Conservation (phyloP, 2,797 vertebrate species). For the Astyanax mexicanus region DNA sequence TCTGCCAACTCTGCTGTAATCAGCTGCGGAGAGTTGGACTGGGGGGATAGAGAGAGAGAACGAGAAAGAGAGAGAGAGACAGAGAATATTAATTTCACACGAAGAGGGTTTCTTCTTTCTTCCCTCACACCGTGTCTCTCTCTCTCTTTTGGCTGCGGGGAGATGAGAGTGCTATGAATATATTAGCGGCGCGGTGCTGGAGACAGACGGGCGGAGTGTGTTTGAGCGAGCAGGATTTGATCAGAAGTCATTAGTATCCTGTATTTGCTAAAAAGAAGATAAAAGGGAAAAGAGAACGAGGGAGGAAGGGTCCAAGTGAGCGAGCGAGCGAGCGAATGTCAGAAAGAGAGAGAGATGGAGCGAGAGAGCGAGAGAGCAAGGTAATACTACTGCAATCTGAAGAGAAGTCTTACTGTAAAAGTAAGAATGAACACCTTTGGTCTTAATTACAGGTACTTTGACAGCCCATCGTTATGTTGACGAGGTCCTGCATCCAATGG, state of each 20-base stretch:
- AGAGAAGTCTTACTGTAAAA: too few species aligned
- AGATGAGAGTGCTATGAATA: slow-evolving; percentile 49
- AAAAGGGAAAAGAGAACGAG: slow-evolving; percentile 10
- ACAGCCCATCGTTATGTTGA: too few species aligned
- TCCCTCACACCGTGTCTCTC: neutral
- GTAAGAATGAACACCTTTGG: too few species aligned
- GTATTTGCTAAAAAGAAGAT: slow-evolving; percentile 30
- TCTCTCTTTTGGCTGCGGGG: slow-evolving; percentile 38
- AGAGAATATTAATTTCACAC: slow-evolving; percentile 52
- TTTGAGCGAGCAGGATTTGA: slow-evolving; percentile 16
- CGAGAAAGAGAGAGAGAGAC: neutral
- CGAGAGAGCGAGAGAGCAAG: too few species aligned
- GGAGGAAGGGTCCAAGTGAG: neutral
- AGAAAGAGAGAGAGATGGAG: neutral
- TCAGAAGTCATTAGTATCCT: slow-evolving; percentile 21
- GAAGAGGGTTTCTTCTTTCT: neutral
- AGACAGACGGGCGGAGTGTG: slow-evolving; percentile 29
- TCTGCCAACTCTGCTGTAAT: slow-evolving; percentile 39
- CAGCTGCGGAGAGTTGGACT: slow-evolving; percentile 45
- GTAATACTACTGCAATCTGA: too few species aligned
- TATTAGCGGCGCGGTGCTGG: slow-evolving; percentile 39
- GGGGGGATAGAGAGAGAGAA: slow-evolving; percentile 2
- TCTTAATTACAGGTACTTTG: too few species aligned
- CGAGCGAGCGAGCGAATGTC: neutral
- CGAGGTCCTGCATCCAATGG: too few species aligned